phyloP scores from a whole-genome alignment of 2,113 vertebrate genomes.

The Syngnathus scovelli region DNA sequence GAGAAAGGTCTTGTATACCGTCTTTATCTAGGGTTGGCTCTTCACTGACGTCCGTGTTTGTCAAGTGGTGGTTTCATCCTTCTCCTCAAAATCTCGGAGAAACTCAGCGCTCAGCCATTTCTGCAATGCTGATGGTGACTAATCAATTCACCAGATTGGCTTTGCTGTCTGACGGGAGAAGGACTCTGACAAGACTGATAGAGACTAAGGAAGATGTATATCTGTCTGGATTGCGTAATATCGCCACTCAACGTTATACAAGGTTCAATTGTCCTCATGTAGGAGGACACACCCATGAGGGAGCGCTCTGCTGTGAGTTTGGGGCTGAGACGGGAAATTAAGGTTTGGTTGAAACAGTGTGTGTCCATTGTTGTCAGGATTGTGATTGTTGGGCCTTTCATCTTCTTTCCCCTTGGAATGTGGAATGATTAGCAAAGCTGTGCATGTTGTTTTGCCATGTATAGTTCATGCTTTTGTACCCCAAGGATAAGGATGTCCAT shows the following conservation, averaged over 20 bases:
- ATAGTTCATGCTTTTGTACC: conserved; percentile 31
- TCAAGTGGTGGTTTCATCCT: conserved; percentile 37
- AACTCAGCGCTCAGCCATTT: conserved; percentile 62
- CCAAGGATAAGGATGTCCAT: conserved; percentile 25
- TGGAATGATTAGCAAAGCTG: not conserved
- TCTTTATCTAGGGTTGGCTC: conserved; percentile 37
- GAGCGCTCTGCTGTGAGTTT: not conserved
- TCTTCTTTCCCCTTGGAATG: conserved; percentile 29
- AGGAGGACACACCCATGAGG: conserved; percentile 28
- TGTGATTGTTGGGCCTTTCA: conserved; percentile 25
- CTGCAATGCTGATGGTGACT: conserved; percentile 56
- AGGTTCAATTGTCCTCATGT: conserved; percentile 49
- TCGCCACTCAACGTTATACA: conserved; percentile 53
- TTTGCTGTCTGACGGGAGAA: conserved; percentile 64
- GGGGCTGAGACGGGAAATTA: conserved; percentile 13
- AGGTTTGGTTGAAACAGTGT: not conserved
- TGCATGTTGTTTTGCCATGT: conserved; percentile 41
- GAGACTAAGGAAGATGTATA: conserved; percentile 65
- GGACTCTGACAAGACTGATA: conserved; percentile 63
- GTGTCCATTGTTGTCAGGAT: not conserved
- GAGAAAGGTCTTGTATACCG: conserved; percentile 40
- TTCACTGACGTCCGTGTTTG: conserved; percentile 30
- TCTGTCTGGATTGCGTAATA: conserved; percentile 62
- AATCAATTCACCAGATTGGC: conserved; percentile 67
- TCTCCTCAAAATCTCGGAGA: conserved; percentile 32